Percentiles rank a stretch among this genome's conserved stretches.
phyloP scores from a whole-genome alignment of 1,140 invertebrate species.

The Halyomorpha halys region DNA sequence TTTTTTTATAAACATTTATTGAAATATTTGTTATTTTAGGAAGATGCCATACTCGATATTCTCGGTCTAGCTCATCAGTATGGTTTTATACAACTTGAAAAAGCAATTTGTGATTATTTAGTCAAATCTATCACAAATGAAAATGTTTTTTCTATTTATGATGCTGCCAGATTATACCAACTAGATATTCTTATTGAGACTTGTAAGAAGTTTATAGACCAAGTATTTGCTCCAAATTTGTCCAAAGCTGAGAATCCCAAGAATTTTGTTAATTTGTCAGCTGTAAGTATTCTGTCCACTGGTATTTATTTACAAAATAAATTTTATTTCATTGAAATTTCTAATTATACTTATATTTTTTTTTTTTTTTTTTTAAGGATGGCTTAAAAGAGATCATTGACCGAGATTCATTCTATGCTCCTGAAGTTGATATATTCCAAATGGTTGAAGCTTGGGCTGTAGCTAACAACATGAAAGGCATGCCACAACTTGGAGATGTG shows the following conservation, averaged over 20 bases:
- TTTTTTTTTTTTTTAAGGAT: slow-evolving; percentile 39
- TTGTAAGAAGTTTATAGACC: slow-evolving; percentile 68
- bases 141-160: slow-evolving; percentile 89
- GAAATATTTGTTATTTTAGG: slow-evolving; percentile 38
- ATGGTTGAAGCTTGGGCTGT: slow-evolving; percentile 78
- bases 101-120: slow-evolving; percentile 85
- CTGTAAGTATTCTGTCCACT: slow-evolving; percentile 50
- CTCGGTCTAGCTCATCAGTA: slow-evolving; percentile 87
- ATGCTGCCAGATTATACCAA: slow-evolving; percentile 71
- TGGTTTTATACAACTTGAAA: slow-evolving; percentile 84
- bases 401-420: slow-evolving; percentile 89
- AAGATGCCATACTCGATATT: slow-evolving; percentile 78
- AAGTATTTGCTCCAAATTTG: slow-evolving; percentile 53
- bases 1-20: neutral
- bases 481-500: slow-evolving; percentile 27
- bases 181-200: slow-evolving; percentile 50
- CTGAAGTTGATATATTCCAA: slow-evolving; percentile 89
- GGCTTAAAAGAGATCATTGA: slow-evolving; percentile 74
- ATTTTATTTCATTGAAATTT: slow-evolving; percentile 11
- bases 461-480: slow-evolving; percentile 43
- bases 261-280: slow-evolving; percentile 71
- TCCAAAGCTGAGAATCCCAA: slow-evolving; percentile 44
- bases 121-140: slow-evolving; percentile 71
- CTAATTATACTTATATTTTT: slow-evolving; percentile 9
- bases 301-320: slow-evolving; percentile 14